Base-by-base conservation (phyloP, 2,888 invertebrate species). In the Caenorhabditis sulstoni region DNA sequence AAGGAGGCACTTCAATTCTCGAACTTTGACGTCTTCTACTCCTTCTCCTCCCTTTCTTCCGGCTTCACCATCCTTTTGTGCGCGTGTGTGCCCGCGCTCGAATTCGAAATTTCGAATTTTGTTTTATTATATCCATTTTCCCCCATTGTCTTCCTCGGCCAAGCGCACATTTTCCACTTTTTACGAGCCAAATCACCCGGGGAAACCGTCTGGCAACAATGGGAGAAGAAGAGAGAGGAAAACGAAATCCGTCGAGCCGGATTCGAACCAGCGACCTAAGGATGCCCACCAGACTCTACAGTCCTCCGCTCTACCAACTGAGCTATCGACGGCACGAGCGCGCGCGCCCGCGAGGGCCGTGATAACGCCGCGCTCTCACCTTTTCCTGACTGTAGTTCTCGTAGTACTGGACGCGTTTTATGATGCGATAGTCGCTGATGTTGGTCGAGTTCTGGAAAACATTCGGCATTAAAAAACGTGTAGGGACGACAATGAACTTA, bases 251-350 rank as follows among this genome's bases (percentile, higher is more conserved):
- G 79, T 77, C 76, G 76, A 81, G 83, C 81, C 79, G 83, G 81
- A 84, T 82, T 80, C 81, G 84, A 84, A 84, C 81, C 82, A 84
- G 82, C 77, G 84, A 81, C 81, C 82, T 84, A 82, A 81, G 80
- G 82, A 84, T 82, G 80, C 12, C 80, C 66, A 70, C 71, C 14
- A 14, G 37, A 71, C 78, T 70, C 80, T 83, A 83, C 81, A 83
- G 81, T 83, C 81, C 80, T 80, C 83, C 80, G 83, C 81, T 83
- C 83, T 83, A 81, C 83, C 80, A 83, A 83, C 81, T 83, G 83
- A 81, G 81, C 81, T 83, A 83, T 83, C 79, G 82, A 79, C 82
- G 79, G 81, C 65, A 52, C 64, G 68, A 8, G 5, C 4, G 41
- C 11, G 41, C 41, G 41, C 41, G 12, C 14, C 16, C 18, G 22